Percentiles rank a stretch among this genome's conserved stretches.
Evolutionary conservation across 2,797 vertebrate species (phyloP).

Genomic region (Simalia tracyae): DNA sequence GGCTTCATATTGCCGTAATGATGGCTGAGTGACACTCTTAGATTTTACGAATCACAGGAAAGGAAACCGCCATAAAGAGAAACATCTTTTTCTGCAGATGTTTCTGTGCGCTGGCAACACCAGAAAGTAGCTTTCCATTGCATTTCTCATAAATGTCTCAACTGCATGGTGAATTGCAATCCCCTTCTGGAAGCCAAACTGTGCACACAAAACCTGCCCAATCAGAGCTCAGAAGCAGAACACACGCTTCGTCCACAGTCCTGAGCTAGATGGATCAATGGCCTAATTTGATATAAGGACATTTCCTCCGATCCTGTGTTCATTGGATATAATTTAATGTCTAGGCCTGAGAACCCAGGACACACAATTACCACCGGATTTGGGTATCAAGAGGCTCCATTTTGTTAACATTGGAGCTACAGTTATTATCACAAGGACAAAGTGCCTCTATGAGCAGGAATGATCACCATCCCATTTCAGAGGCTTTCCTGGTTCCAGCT

Average conservation of each 20-base stretch:
- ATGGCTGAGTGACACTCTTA: neutral
- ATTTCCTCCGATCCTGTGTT: neutral
- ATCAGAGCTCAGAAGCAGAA: neutral
- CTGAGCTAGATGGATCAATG: neutral
- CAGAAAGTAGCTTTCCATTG: neutral
- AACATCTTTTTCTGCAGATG: neutral
- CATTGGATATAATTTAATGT: neutral
- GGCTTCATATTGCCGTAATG: neutral
- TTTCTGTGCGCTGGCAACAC: neutral
- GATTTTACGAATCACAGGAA: neutral
- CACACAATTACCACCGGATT: slow-evolving; percentile 1
- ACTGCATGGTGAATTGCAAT: neutral
- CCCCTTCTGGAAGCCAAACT: neutral
- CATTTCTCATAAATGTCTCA: neutral
- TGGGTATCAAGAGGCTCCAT: neutral
- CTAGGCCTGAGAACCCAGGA: neutral
- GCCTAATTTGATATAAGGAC: neutral
- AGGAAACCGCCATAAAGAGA: neutral
- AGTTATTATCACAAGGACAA: neutral
- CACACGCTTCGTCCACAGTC: neutral
- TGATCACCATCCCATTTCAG: neutral
- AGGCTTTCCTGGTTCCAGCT: neutral
- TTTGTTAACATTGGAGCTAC: neutral
- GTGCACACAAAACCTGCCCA: neutral
- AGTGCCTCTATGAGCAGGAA: neutral